A percentile compares a stretch with the other conserved stretches of the same genome.
These are phyloP conservation scores for Drosophila bocki DNA, from an alignment of 1,140 invertebrate species.

Conservation along the genomic window DNA sequence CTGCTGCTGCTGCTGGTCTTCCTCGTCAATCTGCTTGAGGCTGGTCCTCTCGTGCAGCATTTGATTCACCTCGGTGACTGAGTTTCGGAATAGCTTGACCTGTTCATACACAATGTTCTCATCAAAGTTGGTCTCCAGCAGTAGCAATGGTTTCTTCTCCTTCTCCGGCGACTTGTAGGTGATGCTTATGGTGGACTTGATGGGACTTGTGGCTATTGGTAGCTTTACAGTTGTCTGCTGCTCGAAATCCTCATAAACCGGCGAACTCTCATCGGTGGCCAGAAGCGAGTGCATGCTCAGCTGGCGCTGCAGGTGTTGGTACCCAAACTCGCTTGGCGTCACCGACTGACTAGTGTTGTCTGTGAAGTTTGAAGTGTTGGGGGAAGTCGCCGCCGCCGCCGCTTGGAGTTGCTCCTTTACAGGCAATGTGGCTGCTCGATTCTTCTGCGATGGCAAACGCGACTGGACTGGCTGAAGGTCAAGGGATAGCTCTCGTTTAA, in stretches of 20 bases:
- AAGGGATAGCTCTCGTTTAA: slow-evolving; percentile 79
- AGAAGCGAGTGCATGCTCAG: slow-evolving; percentile 80
- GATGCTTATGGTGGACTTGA: slow-evolving; percentile 90
- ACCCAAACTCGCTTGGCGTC: slow-evolving; percentile 84
- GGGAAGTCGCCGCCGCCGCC: slow-evolving; percentile 46
- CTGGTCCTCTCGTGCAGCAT: slow-evolving; percentile 83
- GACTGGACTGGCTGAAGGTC: slow-evolving; percentile 69
- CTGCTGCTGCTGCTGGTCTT: slow-evolving; percentile 52
- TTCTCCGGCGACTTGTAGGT: slow-evolving; percentile 86
- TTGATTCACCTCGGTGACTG: slow-evolving; percentile 91
- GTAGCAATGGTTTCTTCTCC: slow-evolving; percentile 58
- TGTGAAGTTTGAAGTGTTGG: slow-evolving; percentile 84
- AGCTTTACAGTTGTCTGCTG: slow-evolving; percentile 75
- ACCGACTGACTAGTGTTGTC: slow-evolving; percentile 85
- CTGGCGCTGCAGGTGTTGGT: slow-evolving; percentile 83
- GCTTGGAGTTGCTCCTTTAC: slow-evolving; percentile 63
- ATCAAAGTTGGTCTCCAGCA: slow-evolving; percentile 82
- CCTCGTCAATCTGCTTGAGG: slow-evolving; percentile 73
- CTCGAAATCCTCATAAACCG: slow-evolving; percentile 79
- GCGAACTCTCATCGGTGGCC: slow-evolving; percentile 79
- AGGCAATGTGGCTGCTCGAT: slow-evolving; percentile 59
- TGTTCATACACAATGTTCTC: slow-evolving; percentile 89
- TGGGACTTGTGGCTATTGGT: slow-evolving; percentile 84
- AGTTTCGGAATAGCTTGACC: slow-evolving; percentile 90
- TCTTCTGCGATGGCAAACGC: slow-evolving; percentile 53